phyloP scores from a whole-genome alignment of 64 coral and sea anemone genomes.

The Actinia equina region DNA sequence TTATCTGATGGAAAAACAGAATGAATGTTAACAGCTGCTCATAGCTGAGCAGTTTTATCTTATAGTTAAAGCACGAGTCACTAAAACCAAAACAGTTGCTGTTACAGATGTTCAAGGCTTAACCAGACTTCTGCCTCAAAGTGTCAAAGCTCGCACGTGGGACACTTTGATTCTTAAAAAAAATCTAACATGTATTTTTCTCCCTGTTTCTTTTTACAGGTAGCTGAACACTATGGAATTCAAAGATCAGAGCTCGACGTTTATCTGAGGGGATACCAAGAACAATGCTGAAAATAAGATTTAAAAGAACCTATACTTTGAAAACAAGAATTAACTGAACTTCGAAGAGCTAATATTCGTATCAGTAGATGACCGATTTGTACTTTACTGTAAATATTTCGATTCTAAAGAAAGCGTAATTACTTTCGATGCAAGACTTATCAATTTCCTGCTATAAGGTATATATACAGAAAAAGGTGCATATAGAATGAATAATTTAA shows the following conservation, averaged over 20 bases:
- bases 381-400: slow-evolving; percentile 6
- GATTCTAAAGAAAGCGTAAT: not conserved
- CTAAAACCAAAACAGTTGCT: not conserved
- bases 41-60: not conserved
- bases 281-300: slow-evolving; percentile 24
- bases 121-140: not conserved
- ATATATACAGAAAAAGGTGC: not conserved
- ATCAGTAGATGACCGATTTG: not conserved
- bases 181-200: not conserved
- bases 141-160: not conserved
- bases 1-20: slow-evolving; percentile 27
- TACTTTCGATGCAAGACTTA: not conserved
- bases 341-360: not conserved
- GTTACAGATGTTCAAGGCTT: not conserved
- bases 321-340: not conserved
- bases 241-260: slow-evolving; percentile 87
- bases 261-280: slow-evolving; percentile 85
- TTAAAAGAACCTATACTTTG: not conserved
- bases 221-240: slow-evolving; percentile 83
- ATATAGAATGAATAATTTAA: not conserved
- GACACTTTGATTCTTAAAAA: not conserved
- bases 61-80: not conserved
- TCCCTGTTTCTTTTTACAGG: slow-evolving; percentile 26
- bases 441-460: not conserved
- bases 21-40: not conserved